phyloP scores from a whole-genome alignment of 2,113 vertebrate genomes.

The Myrmecophaga tridactyla region DNA sequence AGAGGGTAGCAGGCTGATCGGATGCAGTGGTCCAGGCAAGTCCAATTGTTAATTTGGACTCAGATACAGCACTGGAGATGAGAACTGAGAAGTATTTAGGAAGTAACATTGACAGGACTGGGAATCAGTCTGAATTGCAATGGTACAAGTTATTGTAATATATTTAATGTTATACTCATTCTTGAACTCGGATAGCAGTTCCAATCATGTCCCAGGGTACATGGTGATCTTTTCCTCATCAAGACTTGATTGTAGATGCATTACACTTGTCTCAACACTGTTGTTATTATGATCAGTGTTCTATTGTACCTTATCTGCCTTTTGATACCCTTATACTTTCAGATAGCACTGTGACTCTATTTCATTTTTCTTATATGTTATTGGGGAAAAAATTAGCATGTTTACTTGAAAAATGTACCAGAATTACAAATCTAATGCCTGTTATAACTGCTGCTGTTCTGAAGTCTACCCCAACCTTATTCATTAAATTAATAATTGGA shows the following conservation, averaged over 20 bases:
- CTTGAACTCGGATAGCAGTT: neutral
- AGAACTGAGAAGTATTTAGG: neutral
- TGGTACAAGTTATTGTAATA: neutral
- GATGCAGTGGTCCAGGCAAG: neutral
- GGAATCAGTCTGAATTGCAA: neutral
- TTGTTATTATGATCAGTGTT: neutral
- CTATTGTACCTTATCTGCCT: neutral
- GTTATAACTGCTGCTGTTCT: neutral
- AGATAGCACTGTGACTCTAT: neutral
- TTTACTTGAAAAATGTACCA: neutral
- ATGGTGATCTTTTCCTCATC: neutral
- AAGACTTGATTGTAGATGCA: neutral
- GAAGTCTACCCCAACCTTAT: conserved; percentile 2
- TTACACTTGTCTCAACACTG: neutral
- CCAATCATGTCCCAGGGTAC: neutral
- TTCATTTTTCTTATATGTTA: neutral
- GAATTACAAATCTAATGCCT: neutral
- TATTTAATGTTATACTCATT: neutral
- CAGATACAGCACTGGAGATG: neutral
- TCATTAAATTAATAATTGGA: conserved; percentile 36
- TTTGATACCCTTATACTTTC: neutral
- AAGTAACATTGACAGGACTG: neutral
- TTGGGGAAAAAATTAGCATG: neutral
- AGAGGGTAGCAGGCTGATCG: neutral
- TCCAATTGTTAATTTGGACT: neutral